Conservation (phyloP, 1,140 invertebrate genomes). For the Physella acuta region DNA sequence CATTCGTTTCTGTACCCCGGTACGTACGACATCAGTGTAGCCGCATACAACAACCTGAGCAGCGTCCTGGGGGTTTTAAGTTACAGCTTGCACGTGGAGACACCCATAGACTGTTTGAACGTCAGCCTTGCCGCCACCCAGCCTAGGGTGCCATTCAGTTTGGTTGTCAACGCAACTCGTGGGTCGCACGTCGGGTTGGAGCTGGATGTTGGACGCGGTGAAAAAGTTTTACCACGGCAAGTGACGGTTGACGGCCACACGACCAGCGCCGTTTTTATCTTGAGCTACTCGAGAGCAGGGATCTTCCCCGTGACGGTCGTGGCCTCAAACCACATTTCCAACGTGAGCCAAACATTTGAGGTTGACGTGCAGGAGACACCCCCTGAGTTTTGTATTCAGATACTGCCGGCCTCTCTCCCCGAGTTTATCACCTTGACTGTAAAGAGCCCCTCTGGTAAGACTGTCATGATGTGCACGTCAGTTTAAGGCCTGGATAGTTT, state of each 20-base stretch:
- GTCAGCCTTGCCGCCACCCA: background rate
- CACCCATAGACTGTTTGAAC: slow-evolving; percentile 12
- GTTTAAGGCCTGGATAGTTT: too few species aligned
- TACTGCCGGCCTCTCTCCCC: background rate
- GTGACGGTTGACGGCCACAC: background rate
- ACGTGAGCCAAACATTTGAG: slow-evolving; percentile 9
- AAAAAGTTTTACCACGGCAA: background rate
- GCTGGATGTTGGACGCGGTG: background rate
- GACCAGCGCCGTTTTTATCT: background rate
- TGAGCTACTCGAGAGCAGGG: background rate
- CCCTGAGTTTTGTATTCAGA: slow-evolving; percentile 4
- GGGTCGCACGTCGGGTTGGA: slow-evolving; percentile 1
- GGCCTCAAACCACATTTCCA: slow-evolving; percentile 16
- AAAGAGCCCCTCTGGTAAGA: slow-evolving; percentile 2
- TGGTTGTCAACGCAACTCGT: slow-evolving; percentile 1
- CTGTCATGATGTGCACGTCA: too few species aligned
- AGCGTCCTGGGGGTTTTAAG: background rate
- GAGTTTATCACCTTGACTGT: slow-evolving; percentile 8
- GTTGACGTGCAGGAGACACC: slow-evolving; percentile 2
- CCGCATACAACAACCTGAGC: background rate
- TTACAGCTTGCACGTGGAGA: slow-evolving; percentile 1
- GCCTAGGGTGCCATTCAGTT: slow-evolving; percentile 1
- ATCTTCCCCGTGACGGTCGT: background rate
- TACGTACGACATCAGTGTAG: slow-evolving; percentile 14
- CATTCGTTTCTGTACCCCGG: slow-evolving; percentile 1